Evolutionary conservation across 1,140 invertebrate genomes (phyloP).

Genomic region (Adoxophyes honmai): DNA sequence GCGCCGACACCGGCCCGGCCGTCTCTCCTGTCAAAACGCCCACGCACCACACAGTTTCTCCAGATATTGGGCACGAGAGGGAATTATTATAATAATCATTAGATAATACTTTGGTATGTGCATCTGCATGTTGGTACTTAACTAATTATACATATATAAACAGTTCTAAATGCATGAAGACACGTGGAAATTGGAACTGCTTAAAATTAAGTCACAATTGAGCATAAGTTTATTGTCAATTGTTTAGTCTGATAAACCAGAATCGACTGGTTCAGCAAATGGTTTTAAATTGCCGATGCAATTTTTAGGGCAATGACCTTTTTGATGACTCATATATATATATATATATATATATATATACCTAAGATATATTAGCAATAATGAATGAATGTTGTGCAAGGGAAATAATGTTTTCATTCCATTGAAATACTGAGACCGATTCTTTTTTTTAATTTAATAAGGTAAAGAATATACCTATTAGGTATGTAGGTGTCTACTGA

Average conservation of each 20-base stretch:
- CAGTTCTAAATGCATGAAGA: neutral
- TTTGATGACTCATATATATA: constrained; percentile 2
- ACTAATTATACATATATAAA: neutral
- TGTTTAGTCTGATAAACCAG: neutral
- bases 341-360: too few relatives aligned
- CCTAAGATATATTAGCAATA: too few relatives aligned
- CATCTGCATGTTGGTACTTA: neutral
- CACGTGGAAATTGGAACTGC: neutral
- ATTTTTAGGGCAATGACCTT: neutral
- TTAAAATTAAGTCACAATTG: neutral
- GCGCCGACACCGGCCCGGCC: constrained; percentile 24
- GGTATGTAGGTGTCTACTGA: too few relatives aligned
- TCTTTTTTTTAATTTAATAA: too few relatives aligned
- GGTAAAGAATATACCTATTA: too few relatives aligned
- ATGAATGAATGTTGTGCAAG: too few relatives aligned
- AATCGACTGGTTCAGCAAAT: neutral
- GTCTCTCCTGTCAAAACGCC: constrained; percentile 33
- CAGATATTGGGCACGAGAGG: constrained; percentile 1
- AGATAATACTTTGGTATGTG: neutral
- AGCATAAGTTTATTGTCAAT: neutral
- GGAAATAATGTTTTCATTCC: too few relatives aligned
- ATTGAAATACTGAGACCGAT: too few relatives aligned
- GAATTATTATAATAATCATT: constrained; percentile 10
- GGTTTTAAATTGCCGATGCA: neutral
- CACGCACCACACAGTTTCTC: constrained; percentile 28